Conservation (phyloP, 2,888 invertebrate species). For the Eupithecia tripunctaria region DNA sequence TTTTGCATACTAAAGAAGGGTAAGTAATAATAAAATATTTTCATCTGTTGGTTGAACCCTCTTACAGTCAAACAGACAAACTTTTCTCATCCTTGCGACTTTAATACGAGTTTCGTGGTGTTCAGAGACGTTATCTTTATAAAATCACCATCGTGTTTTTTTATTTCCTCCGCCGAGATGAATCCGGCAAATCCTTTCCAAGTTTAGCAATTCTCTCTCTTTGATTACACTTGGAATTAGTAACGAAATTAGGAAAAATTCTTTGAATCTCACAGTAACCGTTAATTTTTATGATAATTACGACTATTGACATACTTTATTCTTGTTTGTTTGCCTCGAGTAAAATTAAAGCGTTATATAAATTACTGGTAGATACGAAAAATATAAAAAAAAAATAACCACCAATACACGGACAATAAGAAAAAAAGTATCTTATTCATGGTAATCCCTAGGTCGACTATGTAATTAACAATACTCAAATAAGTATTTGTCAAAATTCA, state of each 20-base stretch:
- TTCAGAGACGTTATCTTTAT: conserved; percentile 65
- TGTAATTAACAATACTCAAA: not conserved
- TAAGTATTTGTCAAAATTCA: not conserved
- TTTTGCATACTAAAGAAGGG: not conserved
- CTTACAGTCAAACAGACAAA: conserved; percentile 56
- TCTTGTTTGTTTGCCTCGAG: not conserved
- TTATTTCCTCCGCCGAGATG: conserved; percentile 42
- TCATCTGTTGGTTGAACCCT: conserved; percentile 23
- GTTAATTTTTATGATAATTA: not conserved
- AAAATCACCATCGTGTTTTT: conserved; percentile 64
- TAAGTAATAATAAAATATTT: not conserved
- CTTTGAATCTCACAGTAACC: conserved; percentile 8
- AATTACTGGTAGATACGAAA: not conserved
- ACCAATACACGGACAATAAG: not conserved
- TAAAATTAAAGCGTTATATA: not conserved
- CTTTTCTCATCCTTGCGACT: conserved; percentile 66
- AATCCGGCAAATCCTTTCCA: conserved; percentile 32
- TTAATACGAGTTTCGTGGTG: conserved; percentile 70
- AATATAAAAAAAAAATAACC: not conserved
- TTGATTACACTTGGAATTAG: conserved; percentile 37
- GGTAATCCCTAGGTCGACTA: not conserved
- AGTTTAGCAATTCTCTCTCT: conserved; percentile 37
- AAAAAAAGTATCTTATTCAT: not conserved
- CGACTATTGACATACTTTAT: not conserved
- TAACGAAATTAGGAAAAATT: conserved; percentile 39